Evolutionary conservation across 2,888 invertebrate species (phyloP), one percentile per base, ranked within the genome.

Genomic region (Volucella inanis): DNA sequence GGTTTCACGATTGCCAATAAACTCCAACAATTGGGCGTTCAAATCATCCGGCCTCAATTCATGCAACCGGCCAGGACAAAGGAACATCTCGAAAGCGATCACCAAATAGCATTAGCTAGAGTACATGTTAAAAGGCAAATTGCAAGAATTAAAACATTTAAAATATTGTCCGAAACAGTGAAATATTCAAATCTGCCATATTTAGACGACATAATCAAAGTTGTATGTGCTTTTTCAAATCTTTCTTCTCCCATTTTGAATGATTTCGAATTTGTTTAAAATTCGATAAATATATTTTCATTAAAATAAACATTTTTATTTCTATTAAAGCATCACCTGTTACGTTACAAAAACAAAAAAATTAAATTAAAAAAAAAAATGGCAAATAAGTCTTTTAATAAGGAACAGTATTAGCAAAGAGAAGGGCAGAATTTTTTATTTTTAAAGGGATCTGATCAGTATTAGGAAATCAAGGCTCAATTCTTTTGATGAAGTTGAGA

Each of bases 161-260:
- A 18, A 64, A 64, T 47, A 14, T 9, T 64, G 15, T 22, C 47
- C 8, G 62, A 64, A 45, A 64, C 9, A 31, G 14, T 64, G 9
- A 14, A 39, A n/a, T 31, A 22, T 47, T 47, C 57, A 4, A 22
- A 47, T n/a, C 38, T 70, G 3, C 70, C 57, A 2, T 70, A 70
- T 47, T n/a, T 70, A 18, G 43, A 70, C 3, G 70, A 70, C 15
- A 22, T 70, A 2, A 22, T 70, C 12, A 70, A 22, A 8, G 54
- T 70, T 31, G 39, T 55, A 57, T 55, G 70, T 47, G 70, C 22
- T 11, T 22, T 70, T 3, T 57, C 45, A 47, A 68, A 70, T 38
- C 47, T 70, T 31, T 1, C 10, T 45, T 22, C n/a, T n/a, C 47
- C 45, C 14, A 70, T 70, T 31, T 57, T 70, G 22, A 54, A 47